A percentile compares a stretch with the other conserved stretches of the same genome.
phyloP scores from a whole-genome alignment of 1,140 invertebrate species.

The Copidosoma floridanum region DNA sequence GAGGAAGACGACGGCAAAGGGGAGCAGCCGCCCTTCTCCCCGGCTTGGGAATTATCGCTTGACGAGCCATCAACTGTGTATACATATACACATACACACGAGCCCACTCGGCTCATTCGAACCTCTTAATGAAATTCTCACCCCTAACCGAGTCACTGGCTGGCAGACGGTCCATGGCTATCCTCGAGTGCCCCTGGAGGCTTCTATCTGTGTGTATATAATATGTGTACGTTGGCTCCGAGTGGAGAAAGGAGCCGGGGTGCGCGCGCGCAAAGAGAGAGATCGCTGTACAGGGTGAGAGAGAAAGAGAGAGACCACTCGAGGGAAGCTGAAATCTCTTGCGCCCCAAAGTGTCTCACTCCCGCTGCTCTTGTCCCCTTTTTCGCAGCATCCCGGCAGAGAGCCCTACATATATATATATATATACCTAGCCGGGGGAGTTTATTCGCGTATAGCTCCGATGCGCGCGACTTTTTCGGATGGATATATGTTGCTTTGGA shows the following conservation, averaged over 20 bases:
- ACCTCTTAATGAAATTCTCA: slow-evolving; percentile 62
- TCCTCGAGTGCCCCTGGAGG: slow-evolving; percentile 41
- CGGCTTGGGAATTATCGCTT: slow-evolving; percentile 57
- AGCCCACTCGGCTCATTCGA: slow-evolving; percentile 56
- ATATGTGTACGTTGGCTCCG: too few species aligned
- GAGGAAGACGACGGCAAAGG: too few species aligned
- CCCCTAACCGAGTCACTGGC: slow-evolving; percentile 55
- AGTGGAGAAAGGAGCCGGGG: slow-evolving; percentile 32
- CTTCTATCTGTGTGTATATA: too few species aligned
- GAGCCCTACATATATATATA: too few species aligned
- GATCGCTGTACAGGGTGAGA: slow-evolving; percentile 12
- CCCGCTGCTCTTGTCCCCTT: slow-evolving; percentile 42
- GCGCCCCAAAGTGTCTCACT: slow-evolving; percentile 50
- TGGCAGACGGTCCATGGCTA: slow-evolving; percentile 44
- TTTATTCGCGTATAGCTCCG: slow-evolving; percentile 24
- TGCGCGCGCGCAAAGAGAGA: slow-evolving; percentile 33
- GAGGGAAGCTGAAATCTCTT: slow-evolving; percentile 55
- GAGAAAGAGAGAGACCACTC: slow-evolving; percentile 36
- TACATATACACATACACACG: too few species aligned
- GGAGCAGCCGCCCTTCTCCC: slow-evolving; percentile 40
- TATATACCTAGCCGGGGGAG: slow-evolving; percentile 32
- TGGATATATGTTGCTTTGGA: too few species aligned
- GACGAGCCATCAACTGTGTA: slow-evolving; percentile 59
- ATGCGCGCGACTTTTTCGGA: too few species aligned
- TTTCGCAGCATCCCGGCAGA: slow-evolving; percentile 57